Conservation (phyloP, 2,113 vertebrate species). For the Alethe diademata region DNA sequence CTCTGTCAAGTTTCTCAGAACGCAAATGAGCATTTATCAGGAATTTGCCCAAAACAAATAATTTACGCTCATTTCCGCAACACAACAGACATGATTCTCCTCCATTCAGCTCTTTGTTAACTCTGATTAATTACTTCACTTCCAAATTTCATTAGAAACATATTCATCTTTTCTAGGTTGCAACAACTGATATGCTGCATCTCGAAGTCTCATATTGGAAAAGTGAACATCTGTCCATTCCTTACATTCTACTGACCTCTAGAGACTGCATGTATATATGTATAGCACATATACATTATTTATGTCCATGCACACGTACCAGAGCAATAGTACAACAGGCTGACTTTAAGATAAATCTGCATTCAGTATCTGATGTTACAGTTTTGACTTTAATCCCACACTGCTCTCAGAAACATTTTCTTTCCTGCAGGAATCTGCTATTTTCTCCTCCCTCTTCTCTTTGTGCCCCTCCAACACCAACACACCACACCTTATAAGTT, state of each 20-base stretch:
- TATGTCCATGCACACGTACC: neutral
- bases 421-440: neutral
- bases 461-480: neutral
- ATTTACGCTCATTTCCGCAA: slow-evolving; percentile 69
- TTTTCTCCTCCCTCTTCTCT: neutral
- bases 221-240: slow-evolving; percentile 66
- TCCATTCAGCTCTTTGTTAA: slow-evolving; percentile 64
- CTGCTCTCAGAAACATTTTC: neutral
- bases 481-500: neutral
- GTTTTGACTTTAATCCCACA: neutral
- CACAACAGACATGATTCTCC: slow-evolving; percentile 57
- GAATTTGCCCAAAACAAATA: slow-evolving; percentile 74
- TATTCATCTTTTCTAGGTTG: slow-evolving; percentile 46
- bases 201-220: neutral
- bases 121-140: slow-evolving; percentile 71
- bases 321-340: neutral
- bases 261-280: slow-evolving; percentile 74
- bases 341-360: neutral
- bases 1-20: slow-evolving; percentile 64
- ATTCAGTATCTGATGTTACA: neutral
- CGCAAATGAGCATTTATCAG: slow-evolving; percentile 63
- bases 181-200: slow-evolving; percentile 34
- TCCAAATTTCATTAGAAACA: slow-evolving; percentile 58
- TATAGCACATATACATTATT: slow-evolving; percentile 34
- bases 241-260: slow-evolving; percentile 84